phyloP scores from a whole-genome alignment of 2,113 vertebrate species.

The Glareola pratincola region DNA sequence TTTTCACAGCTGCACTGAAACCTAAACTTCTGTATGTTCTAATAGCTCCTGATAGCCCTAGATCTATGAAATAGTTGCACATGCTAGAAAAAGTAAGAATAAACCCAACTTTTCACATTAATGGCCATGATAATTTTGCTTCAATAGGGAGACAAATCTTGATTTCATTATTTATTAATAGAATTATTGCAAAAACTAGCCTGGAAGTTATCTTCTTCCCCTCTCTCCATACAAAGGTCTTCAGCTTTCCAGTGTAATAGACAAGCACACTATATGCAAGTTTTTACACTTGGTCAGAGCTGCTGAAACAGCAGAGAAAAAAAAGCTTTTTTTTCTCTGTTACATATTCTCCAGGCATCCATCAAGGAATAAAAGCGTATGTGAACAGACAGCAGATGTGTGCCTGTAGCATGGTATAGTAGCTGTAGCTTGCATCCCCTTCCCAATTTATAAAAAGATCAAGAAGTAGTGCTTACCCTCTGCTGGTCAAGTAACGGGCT shows the following conservation, averaged over 20 bases:
- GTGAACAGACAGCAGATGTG: neutral
- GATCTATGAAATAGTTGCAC: neutral
- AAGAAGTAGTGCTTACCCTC: conserved; percentile 77
- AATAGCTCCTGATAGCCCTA: neutral
- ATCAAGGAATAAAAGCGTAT: rapidly evolving
- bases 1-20: neutral
- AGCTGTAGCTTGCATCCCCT: neutral
- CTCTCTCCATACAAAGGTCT: neutral
- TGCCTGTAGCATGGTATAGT: neutral
- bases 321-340: neutral
- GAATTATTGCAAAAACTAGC: neutral
- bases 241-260: neutral
- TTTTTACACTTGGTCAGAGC: neutral
- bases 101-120: neutral
- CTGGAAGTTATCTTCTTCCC: neutral
- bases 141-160: neutral
- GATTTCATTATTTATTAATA: neutral
- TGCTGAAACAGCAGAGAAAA: neutral
- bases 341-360: neutral
- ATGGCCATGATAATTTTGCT: neutral
- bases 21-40: neutral
- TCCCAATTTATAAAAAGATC: neutral
- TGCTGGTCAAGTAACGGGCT: conserved; percentile 87
- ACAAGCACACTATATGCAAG: neutral
- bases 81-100: neutral